Conservation (phyloP, 2,113 vertebrate species). For the Baryphthengus martii region DNA sequence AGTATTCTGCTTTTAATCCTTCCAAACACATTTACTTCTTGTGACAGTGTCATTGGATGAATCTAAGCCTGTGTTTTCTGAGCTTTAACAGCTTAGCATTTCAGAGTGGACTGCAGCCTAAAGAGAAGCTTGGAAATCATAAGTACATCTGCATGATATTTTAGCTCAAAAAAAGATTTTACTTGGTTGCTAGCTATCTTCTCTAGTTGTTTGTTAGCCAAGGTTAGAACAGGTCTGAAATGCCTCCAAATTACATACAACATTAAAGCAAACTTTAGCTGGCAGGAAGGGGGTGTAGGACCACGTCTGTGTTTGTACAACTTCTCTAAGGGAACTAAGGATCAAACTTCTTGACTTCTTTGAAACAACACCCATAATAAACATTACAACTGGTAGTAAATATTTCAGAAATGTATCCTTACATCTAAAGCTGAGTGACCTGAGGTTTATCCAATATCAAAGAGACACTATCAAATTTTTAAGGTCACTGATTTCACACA, state of each 20-base stretch:
- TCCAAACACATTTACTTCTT: background rate
- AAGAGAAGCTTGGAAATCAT: background rate
- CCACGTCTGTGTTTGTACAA: constrained; percentile 6
- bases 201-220: background rate
- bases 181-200: background rate
- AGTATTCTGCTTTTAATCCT: background rate
- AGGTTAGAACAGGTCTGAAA: background rate
- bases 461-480: constrained; percentile 31
- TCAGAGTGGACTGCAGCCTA: background rate
- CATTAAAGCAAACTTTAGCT: background rate
- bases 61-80: background rate
- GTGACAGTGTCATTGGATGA: background rate
- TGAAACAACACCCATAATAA: constrained; percentile 32
- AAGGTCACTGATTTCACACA: constrained; percentile 20
- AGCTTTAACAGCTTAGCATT: background rate
- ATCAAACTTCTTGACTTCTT: constrained; percentile 56
- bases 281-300: background rate
- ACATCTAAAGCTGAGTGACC: constrained; percentile 15
- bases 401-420: constrained; percentile 44
- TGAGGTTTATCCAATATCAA: constrained; percentile 50
- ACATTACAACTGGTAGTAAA: constrained; percentile 47
- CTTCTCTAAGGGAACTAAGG: constrained; percentile 4
- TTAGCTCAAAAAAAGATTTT: background rate
- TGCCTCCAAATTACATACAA: background rate
- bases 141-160: background rate